Conservation (phyloP, 2,888 invertebrate species). For the Magallana nippona region DNA sequence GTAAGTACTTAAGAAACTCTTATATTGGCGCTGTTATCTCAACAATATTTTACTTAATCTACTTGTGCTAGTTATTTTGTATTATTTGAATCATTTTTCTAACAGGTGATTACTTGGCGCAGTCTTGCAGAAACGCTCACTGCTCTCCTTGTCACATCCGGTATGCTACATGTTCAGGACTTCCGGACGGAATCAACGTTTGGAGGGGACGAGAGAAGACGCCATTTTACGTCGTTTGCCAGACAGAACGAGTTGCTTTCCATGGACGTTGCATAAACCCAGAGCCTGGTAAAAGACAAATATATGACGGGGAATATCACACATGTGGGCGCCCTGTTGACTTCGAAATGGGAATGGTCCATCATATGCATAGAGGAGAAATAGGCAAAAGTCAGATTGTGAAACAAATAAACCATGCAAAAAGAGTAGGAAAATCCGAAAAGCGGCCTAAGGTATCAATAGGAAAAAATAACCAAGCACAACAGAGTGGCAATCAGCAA, state of each 20-base stretch:
- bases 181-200: conserved; percentile 43
- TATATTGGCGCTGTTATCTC: neutral
- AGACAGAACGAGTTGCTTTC: conserved; percentile 43
- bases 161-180: conserved; percentile 43
- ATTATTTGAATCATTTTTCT: neutral
- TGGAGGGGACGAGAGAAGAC: conserved; percentile 47
- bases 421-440: neutral
- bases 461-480: neutral
- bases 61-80: neutral
- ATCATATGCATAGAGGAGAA: conserved; percentile 26
- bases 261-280: conserved; percentile 43
- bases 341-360: conserved; percentile 3
- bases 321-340: conserved; percentile 39
- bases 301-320: conserved; percentile 39
- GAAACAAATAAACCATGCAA: conserved; percentile 5
- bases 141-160: conserved; percentile 48
- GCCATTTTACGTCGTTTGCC: conserved; percentile 46
- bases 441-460: neutral
- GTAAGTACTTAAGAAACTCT: conserved; percentile 37
- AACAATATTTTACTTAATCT: neutral
- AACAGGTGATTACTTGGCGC: conserved; percentile 47
- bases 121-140: conserved; percentile 45
- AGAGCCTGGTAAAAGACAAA: conserved; percentile 40
- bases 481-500: neutral
- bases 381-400: conserved; percentile 20